Base-by-base conservation (phyloP, 2,113 vertebrate species). In the Cervus canadensis region DNA sequence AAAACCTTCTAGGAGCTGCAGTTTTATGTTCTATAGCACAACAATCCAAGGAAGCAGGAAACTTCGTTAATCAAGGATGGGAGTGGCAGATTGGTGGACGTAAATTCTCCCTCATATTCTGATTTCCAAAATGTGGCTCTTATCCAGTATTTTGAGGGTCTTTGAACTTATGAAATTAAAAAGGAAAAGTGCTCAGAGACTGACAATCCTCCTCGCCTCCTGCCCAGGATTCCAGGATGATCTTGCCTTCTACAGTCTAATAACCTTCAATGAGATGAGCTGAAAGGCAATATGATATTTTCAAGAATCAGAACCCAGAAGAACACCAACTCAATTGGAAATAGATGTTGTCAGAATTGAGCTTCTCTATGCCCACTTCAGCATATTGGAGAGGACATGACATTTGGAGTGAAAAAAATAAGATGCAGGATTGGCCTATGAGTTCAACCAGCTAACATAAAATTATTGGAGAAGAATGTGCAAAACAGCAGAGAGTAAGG, bases 101-200 rank as follows among this genome's bases (percentile, higher is more conserved):
- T 30, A n/a, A 74, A 84, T 33, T 54, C 5, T 36, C 13, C 60
- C 16, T 86, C 15, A 14, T 86, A 74, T 83, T 94, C 23, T 92
- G 26, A 16, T 84, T 95, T 93, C 45, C 30, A 87, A 94, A 57
- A 40, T n/a, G 71, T 7, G 28, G 45, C 3, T 78, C 64, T 93
- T 88, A 71, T 28, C 5, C 2, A 60, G 30, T 89, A 14, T 89
- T 96, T 79, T 48, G 25, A 82, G 7, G 13, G 2, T 36, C 54
- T 11, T 17, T 64, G 7, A 79, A 83, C 14, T 81, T 93, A 23
- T 9, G 13, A 76, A 91, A 62, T 57, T 28, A 57, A 85, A 95
- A 90, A 87, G 28, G 13, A 85, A 86, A 93, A 52, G 5, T 74
- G 36, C 19, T 57, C 0, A 60, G 62, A 95, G 92, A 54, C 14